Evolutionary conservation across 2,888 invertebrate genomes (phyloP), one percentile per base, ranked within the genome.

Genomic region (Anarsia innoxiella): DNA sequence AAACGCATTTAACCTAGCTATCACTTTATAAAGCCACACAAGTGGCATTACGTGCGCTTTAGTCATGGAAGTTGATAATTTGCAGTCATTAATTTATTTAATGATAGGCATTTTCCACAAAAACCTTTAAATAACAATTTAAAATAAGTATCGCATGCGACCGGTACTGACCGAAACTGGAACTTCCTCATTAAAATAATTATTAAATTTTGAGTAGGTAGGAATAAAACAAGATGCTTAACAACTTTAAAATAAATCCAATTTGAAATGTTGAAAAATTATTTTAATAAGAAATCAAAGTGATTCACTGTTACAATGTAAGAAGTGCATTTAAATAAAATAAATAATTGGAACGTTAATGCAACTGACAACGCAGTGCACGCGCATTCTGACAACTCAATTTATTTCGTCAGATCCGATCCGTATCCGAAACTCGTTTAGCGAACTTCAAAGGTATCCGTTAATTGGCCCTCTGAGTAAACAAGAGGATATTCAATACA

Each of bases 341-440:
- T 61, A 71, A 68, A 71, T 61, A 66, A 62, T 63, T 55, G 56
- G 52, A 58, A 59, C 51, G 46, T 62, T 66, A 71, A 69, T 66
- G 60, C 64, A 66, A 47, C 65, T 63, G 60, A 64, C 66, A 66
- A 59, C 51, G 56, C 58, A 51, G 50, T 49, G 55, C 51, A 48
- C 48, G 50, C 54, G 47, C 49, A 50, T 59, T 55, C 62, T 62
- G 75, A 78, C 75, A 70, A 62, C 68, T 76, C 65, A 75, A 78
- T 82, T 78, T 76, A 79, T 76, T 66, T 65, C 66, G 60, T 63
- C 63, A 66, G 66, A 71, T 70, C 62, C 67, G 66, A 71, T 70
- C 62, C 67, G 66, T 66, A 70, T 72, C 69, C 68, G 64, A 66
- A 69, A 74, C 72, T 55, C 64, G 70, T 75, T 76, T 53, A 51